phyloP scores from a whole-genome alignment of 2,113 vertebrate species.

The Labeo catla region DNA sequence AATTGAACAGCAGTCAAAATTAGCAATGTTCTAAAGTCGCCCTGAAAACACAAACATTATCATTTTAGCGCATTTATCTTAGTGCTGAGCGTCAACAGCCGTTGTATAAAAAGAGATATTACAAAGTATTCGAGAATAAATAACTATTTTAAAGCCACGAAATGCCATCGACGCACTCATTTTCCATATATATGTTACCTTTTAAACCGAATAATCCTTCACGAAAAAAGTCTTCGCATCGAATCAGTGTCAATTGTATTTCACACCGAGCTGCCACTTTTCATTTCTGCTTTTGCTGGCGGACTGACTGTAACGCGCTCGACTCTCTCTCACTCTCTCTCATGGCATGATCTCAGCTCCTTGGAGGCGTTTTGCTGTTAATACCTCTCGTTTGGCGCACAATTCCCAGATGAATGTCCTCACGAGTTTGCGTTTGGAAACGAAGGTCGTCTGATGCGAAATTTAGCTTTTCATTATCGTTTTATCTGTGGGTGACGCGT shows the following conservation, averaged over 20 bases:
- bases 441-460: slow-evolving; percentile 10
- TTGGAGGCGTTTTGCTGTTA: slow-evolving; percentile 37
- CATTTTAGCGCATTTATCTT: slow-evolving; percentile 27
- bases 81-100: not conserved
- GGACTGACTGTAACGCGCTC: not conserved
- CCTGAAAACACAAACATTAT: slow-evolving; percentile 47
- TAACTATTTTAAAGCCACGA: not conserved
- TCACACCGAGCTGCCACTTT: slow-evolving; percentile 3
- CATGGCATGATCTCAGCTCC: slow-evolving; percentile 21
- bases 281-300: slow-evolving; percentile 27
- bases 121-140: not conserved
- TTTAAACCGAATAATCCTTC: slow-evolving; percentile 36
- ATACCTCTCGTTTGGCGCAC: slow-evolving; percentile 28
- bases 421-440: slow-evolving; percentile 16
- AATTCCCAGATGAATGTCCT: slow-evolving; percentile 28
- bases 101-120: not conserved
- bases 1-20: slow-evolving; percentile 53
- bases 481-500: not conserved
- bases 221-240: slow-evolving; percentile 3
- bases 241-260: not conserved
- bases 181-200: slow-evolving; percentile 22
- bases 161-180: not conserved
- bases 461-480: not conserved
- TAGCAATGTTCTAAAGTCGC: slow-evolving; percentile 49
- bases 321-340: slow-evolving; percentile 37